Evolutionary conservation across 2,113 vertebrate genomes (phyloP).

Genomic region (Accipiter virgatus): DNA sequence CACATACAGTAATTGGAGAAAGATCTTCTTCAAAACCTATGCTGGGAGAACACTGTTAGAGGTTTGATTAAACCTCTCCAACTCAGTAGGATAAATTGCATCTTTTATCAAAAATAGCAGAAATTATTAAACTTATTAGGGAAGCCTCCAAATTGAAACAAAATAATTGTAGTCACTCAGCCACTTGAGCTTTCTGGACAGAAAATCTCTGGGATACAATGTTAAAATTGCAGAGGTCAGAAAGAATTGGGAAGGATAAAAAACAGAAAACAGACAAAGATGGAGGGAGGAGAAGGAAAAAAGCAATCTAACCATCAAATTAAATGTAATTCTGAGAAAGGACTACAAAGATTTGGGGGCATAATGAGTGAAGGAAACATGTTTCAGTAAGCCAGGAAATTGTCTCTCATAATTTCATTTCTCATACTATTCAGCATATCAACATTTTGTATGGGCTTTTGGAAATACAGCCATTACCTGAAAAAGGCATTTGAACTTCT

Average conservation of each 20-base stretch:
- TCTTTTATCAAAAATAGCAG: neutral
- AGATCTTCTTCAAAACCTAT: neutral
- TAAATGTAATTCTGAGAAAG: neutral
- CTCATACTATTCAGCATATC: neutral
- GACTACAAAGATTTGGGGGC: neutral
- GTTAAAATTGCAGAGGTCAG: neutral
- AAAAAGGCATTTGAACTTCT: neutral
- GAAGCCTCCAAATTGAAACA: neutral
- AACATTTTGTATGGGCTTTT: neutral
- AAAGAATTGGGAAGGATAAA: neutral
- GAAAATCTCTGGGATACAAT: neutral
- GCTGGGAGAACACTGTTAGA: neutral
- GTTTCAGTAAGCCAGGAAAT: neutral
- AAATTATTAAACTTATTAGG: neutral
- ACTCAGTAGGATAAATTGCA: neutral
- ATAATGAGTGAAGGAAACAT: neutral
- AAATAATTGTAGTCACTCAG: neutral
- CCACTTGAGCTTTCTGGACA: neutral
- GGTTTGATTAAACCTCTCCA: neutral
- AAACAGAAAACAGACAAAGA: neutral
- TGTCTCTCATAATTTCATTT: neutral
- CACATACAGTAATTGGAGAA: neutral
- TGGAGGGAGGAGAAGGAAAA: neutral
- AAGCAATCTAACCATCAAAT: neutral
- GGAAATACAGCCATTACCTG: neutral